Evolutionary conservation across 92 coral and sea anemone genomes (phyloP), one percentile per base, ranked within the genome.

Genomic region (Blastomussa wellsi): DNA sequence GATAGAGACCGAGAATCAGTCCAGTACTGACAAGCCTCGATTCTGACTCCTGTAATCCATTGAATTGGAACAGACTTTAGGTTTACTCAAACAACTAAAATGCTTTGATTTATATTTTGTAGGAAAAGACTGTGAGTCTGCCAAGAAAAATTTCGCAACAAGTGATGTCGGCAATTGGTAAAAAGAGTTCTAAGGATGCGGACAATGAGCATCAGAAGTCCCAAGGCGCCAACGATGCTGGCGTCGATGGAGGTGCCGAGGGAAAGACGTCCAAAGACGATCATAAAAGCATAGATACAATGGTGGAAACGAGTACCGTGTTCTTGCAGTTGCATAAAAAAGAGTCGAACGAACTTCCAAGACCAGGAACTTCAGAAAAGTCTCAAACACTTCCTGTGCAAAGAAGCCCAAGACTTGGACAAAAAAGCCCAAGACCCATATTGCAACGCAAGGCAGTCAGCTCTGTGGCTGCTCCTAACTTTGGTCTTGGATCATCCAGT

Each of bases 311-410:
- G 68, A 72, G 86, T 55, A 9, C 79, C 20, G 57, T 15, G 5
- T 83, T 83, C 42, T 31, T 83, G n/a, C 87, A 83, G 74, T 29
- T 83, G 68, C 59, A 44, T 19, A 74, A 74, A 42, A 70, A 33
- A 70, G 47, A 57, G 12, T 8, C 55, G 36, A 65, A 64, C 8
- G 57, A n/a, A 67, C 31, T 47, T 19, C 75, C 84, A 12, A n/a
- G 24, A 47, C 72, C 47, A 52, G 12, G 29, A 17, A 76, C 65
- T 1, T 19, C 28, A 33, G 72, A 62, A 80, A 66, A 74, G 35
- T 48, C 36, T 29, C 79, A 26, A 29, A 74, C 49, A 1, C 33
- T 62, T 0, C 79, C 79, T 0, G 55, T 16, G 32, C 11, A 16
- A 31, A 74, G 32, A n/a, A 80, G 57, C 39, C 67, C 86, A 71